phyloP scores from a whole-genome alignment of 2,113 vertebrate genomes.

The Chroicocephalus ridibundus region DNA sequence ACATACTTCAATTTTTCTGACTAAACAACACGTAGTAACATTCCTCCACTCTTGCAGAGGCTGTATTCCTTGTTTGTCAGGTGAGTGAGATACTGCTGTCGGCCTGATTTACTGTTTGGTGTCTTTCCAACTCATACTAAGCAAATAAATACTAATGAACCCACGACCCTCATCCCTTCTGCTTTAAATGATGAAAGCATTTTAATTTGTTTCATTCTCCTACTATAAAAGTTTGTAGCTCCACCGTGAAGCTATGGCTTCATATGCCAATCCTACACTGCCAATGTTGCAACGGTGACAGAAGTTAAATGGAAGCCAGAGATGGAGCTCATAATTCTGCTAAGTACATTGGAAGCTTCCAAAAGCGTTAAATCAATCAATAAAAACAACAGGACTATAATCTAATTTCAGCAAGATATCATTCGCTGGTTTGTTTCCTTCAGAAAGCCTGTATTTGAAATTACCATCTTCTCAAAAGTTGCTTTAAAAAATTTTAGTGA shows the following conservation, averaged over 20 bases:
- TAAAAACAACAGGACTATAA: not conserved
- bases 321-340: not conserved
- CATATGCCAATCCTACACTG: not conserved
- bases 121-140: not conserved
- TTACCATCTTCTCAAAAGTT: not conserved
- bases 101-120: not conserved
- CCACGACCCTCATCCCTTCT: not conserved
- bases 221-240: not conserved
- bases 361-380: not conserved
- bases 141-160: not conserved
- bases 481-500: not conserved
- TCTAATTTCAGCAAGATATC: not conserved
- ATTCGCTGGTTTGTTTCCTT: not conserved
- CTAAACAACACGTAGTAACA: not conserved
- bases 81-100: not conserved
- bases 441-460: not conserved
- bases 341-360: not conserved
- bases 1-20: not conserved
- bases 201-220: not conserved
- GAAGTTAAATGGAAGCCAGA: not conserved
- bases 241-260: not conserved
- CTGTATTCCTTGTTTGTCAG: not conserved
- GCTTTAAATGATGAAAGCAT: not conserved
- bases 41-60: not conserved
- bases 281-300: not conserved